phyloP scores from a whole-genome alignment of 1,140 invertebrate genomes.

The Tetranychus urticae region DNA sequence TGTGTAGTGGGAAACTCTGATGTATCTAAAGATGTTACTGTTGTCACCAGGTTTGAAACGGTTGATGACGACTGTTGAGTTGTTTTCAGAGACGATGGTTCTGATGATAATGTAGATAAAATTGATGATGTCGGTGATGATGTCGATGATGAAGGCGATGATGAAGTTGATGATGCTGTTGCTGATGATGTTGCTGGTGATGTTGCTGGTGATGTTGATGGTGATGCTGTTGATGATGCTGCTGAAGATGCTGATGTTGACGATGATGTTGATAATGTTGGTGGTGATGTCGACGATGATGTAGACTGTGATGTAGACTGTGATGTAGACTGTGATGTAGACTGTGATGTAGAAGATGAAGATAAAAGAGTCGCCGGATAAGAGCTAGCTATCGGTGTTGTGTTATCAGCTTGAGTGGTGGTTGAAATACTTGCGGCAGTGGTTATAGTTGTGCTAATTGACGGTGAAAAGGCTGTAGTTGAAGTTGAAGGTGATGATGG shows the following conservation, averaged over 20 bases:
- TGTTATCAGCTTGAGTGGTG: not conserved
- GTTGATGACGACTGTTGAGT: not conserved
- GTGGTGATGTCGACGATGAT: not conserved
- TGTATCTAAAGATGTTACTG: not conserved
- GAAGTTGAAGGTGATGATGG: constrained; percentile 32
- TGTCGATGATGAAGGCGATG: constrained; percentile 13
- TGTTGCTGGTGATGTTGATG: not conserved
- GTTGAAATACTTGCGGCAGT: not conserved
- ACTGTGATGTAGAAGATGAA: not conserved
- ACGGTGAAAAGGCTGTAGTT: constrained; percentile 31
- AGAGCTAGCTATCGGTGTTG: not conserved
- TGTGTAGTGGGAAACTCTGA: not conserved
- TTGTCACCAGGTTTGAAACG: not conserved
- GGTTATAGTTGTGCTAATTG: not conserved
- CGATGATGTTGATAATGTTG: not conserved
- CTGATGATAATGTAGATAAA: constrained; percentile 1
- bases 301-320: not conserved
- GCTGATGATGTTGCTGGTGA: not conserved
- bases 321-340: not conserved
- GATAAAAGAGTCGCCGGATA: not conserved
- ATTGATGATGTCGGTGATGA: constrained; percentile 1
- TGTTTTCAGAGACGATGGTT: not conserved
- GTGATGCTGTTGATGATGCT: too few relatives aligned
- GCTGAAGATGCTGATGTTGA: not conserved
- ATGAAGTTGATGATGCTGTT: constrained; percentile 8